Percentiles rank a stretch among this genome's conserved stretches.
Evolutionary conservation across 2,888 invertebrate genomes (phyloP).

Genomic region (Phania funesta): DNA sequence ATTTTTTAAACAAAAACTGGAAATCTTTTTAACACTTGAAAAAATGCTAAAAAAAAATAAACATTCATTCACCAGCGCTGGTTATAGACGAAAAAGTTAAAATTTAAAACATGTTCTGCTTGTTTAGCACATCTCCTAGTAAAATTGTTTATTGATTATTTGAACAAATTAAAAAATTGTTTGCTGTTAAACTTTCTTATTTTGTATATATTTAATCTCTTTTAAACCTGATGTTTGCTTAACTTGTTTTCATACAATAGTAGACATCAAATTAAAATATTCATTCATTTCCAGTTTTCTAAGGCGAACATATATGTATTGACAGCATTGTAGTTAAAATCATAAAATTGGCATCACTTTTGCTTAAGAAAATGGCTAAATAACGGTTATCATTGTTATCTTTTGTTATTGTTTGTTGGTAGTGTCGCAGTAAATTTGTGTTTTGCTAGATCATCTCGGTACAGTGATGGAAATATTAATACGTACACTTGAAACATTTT

Average conservation of each 20-base stretch:
- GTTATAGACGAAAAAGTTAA: not conserved
- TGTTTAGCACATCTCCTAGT: not conserved
- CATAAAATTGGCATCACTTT: slow-evolving; percentile 6
- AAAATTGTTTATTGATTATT: slow-evolving; percentile 5
- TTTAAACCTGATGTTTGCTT: slow-evolving; percentile 7
- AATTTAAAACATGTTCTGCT: slow-evolving; percentile 28
- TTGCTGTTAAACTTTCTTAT: slow-evolving; percentile 35
- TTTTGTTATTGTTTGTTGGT: not conserved
- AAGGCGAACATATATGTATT: no score
- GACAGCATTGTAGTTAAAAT: not conserved
- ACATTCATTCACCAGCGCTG: not conserved
- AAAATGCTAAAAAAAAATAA: no score
- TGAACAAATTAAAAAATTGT: not conserved
- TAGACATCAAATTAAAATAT: no score
- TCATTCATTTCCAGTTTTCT: no score
- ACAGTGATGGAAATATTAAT: no score
- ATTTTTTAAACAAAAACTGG: no score
- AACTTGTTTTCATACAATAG: not conserved
- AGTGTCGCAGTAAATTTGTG: no score
- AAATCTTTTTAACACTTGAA: no score
- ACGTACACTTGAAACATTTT: no score
- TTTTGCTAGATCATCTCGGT: not conserved
- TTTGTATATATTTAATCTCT: not conserved
- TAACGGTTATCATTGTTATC: not conserved
- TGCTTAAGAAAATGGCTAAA: slow-evolving; percentile 6